Evolutionary conservation across 2,113 vertebrate genomes (phyloP).

Genomic region (Seriola quinqueradiata): DNA sequence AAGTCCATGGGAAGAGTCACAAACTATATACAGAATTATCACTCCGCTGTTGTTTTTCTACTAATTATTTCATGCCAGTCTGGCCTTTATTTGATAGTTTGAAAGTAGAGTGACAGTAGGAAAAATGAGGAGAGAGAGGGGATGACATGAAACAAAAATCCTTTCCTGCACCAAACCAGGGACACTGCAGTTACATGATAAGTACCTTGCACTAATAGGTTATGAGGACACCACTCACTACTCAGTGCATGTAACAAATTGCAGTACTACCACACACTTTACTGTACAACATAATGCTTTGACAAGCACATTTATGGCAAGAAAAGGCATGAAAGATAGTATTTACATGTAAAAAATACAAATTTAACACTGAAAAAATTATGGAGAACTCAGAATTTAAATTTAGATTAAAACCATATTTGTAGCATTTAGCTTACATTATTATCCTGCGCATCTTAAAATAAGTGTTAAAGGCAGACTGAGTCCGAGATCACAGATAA

Average conservation of each 20-base stretch:
- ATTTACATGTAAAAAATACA: background rate
- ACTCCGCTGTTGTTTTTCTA: background rate
- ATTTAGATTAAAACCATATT: background rate
- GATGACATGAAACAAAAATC: background rate
- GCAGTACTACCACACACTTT: background rate
- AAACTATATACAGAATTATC: background rate
- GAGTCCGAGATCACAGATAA: background rate
- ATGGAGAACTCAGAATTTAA: background rate
- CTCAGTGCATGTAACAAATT: background rate
- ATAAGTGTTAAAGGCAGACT: slow-evolving; percentile 5
- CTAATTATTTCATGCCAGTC: background rate
- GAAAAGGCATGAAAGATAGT: background rate
- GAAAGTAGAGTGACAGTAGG: background rate
- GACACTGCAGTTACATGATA: background rate
- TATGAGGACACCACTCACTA: background rate
- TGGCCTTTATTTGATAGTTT: slow-evolving; percentile 5
- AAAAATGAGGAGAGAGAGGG: background rate
- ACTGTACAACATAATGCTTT: background rate
- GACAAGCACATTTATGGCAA: slow-evolving; percentile 30
- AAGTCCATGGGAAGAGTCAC: background rate
- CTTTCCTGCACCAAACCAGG: background rate
- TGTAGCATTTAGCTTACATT: slow-evolving; percentile 6
- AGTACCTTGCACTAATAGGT: background rate
- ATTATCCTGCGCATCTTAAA: slow-evolving; percentile 2
- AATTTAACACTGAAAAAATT: background rate